These are phyloP conservation scores for Hippocampus barbouri DNA, from an alignment of 2,113 vertebrate genomes.

Conservation along the genomic window DNA sequence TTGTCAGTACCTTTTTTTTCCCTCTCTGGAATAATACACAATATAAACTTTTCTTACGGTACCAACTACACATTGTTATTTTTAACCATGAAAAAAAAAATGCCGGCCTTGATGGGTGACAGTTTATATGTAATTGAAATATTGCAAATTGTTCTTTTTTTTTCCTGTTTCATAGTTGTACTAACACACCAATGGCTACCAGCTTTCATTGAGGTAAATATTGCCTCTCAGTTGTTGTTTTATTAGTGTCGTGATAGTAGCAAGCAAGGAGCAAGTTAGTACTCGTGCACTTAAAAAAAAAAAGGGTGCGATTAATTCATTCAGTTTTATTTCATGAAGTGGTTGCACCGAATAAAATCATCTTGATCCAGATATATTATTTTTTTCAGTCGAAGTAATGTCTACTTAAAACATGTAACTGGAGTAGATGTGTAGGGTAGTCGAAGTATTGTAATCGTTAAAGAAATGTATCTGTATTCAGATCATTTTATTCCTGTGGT, in stretches of 20 bases:
- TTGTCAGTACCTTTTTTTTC: constrained; percentile 17
- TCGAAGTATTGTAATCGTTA: too few relatives aligned
- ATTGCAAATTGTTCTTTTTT: constrained; percentile 4
- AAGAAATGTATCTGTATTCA: too few relatives aligned
- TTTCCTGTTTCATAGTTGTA: background rate
- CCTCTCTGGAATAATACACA: constrained; percentile 7
- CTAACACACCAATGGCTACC: background rate
- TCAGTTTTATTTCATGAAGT: too few relatives aligned
- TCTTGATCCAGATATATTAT: too few relatives aligned
- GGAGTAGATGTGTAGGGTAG: too few relatives aligned
- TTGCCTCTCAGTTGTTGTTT: background rate
- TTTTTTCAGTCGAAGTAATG: too few relatives aligned
- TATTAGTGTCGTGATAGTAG: background rate
- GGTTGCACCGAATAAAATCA: too few relatives aligned
- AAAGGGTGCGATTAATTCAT: too few relatives aligned
- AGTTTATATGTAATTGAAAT: constrained; percentile 19
- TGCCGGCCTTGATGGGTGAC: constrained; percentile 27
- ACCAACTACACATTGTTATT: constrained; percentile 34
- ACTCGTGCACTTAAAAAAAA: background rate
- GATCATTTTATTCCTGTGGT: too few relatives aligned
- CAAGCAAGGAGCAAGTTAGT: constrained; percentile 9
- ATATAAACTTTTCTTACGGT: constrained; percentile 14
- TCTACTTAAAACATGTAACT: too few relatives aligned
- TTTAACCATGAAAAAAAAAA: constrained; percentile 42
- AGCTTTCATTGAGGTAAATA: background rate